Evolutionary conservation across 2,888 invertebrate species (phyloP).

Genomic region (Bombylius major): DNA sequence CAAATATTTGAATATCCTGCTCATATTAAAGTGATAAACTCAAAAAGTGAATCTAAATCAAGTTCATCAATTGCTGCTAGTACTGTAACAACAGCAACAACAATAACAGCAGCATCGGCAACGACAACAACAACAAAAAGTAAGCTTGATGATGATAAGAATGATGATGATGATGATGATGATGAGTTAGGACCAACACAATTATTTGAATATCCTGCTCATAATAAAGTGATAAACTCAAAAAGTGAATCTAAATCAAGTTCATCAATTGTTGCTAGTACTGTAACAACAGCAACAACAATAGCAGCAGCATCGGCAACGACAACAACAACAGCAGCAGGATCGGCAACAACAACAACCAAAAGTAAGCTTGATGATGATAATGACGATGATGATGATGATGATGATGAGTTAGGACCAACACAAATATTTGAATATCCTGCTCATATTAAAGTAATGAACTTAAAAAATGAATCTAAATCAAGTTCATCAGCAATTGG

Average conservation of each 20-base stretch:
- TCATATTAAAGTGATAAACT: not conserved
- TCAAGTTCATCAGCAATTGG: no score
- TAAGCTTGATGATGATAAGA: no score
- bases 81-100: not conserved
- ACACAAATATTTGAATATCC: slow-evolving; percentile 4
- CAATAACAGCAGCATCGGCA: not conserved
- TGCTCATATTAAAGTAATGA: no score
- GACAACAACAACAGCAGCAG: not conserved
- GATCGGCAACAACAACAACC: no score
- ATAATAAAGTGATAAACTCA: not conserved
- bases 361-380: no score
- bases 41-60: not conserved
- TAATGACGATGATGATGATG: not conserved
- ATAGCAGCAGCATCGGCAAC: not conserved
- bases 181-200: not conserved
- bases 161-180: not conserved
- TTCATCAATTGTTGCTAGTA: not conserved
- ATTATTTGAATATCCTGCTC: not conserved
- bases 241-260: not conserved
- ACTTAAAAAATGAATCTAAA: not conserved
- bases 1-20: not conserved
- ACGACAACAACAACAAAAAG: no score
- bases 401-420: not conserved
- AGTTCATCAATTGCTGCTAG: not conserved
- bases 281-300: not conserved